Percentiles rank a stretch among this genome's conserved stretches.
These are phyloP conservation scores for Dyspetes luteomarginatus DNA, from an alignment of 2,888 invertebrate species.

Conservation along the genomic window DNA sequence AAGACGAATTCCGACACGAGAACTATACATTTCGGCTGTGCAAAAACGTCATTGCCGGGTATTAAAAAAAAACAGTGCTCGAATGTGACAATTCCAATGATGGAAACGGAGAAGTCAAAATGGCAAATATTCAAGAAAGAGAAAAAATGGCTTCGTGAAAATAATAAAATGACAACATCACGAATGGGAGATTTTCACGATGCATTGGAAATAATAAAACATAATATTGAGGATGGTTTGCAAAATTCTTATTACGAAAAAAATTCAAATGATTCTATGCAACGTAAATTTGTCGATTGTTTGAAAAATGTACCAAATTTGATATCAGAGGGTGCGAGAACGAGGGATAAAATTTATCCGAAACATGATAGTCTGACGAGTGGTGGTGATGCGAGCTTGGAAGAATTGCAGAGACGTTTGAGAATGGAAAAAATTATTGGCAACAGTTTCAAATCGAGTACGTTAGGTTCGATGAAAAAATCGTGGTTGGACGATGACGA, in stretches of 20 bases:
- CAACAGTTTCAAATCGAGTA: constrained; percentile 10
- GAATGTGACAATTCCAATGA: background rate
- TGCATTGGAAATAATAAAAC: constrained; percentile 65
- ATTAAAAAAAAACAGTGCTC: constrained; percentile 18
- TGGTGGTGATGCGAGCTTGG: constrained; percentile 13
- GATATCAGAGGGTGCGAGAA: constrained; percentile 2
- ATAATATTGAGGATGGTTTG: constrained; percentile 50
- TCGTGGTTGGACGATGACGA: constrained; percentile 7
- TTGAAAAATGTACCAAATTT: constrained; percentile 19
- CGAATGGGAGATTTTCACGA: constrained; percentile 67
- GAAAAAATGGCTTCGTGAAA: constrained; percentile 51
- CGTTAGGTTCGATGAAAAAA: constrained; percentile 30
- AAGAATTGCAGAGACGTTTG: constrained; percentile 24
- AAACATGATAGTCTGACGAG: background rate
- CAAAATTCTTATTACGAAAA: background rate
- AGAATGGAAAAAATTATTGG: constrained; percentile 22
- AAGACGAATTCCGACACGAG: constrained; percentile 19
- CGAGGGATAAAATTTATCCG: constrained; percentile 10
- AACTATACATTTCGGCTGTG: constrained; percentile 2
- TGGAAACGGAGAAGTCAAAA: constrained; percentile 61
- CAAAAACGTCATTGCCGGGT: constrained; percentile 17
- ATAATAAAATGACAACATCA: constrained; percentile 25
- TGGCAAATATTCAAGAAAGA: constrained; percentile 66
- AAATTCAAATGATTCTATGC: constrained; percentile 36
- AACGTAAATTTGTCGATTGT: background rate